phyloP scores from a whole-genome alignment of 2,113 vertebrate genomes.

The Limanda limanda region DNA sequence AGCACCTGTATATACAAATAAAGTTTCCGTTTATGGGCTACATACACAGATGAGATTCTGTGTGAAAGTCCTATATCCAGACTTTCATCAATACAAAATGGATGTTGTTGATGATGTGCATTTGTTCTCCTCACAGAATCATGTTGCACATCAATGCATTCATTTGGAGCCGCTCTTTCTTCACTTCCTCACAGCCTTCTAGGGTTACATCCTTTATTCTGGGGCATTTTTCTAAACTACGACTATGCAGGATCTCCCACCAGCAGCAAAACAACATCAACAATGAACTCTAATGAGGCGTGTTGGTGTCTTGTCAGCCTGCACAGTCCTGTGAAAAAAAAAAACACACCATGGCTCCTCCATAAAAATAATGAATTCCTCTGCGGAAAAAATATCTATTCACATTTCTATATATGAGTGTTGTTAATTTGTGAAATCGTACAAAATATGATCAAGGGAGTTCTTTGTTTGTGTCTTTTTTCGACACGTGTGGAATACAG shows the following conservation, averaged over 20 bases:
- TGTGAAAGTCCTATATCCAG: too few species aligned
- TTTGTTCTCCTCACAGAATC: too few species aligned
- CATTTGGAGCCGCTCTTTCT: too few species aligned
- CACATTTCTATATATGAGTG: background rate
- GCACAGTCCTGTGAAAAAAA: conserved; percentile 26
- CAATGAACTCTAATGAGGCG: conserved; percentile 73
- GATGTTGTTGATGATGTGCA: too few species aligned
- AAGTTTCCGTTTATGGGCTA: too few species aligned
- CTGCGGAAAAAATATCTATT: background rate
- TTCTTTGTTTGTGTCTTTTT: background rate
- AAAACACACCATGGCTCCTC: background rate
- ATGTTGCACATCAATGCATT: too few species aligned
- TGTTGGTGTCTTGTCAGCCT: conserved; percentile 55
- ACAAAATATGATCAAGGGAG: conserved; percentile 25
- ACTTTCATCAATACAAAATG: too few species aligned
- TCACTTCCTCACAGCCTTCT: background rate
- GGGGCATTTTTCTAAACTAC: background rate
- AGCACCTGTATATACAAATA: too few species aligned
- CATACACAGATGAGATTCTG: too few species aligned
- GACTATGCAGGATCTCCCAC: too few species aligned
- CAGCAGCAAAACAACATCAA: conserved; percentile 65
- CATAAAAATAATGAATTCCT: conserved; percentile 7
- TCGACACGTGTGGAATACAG: conserved; percentile 6
- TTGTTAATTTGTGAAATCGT: conserved; percentile 22
- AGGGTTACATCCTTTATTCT: background rate